Percentiles rank a stretch among this genome's conserved stretches.
phyloP scores from a whole-genome alignment of 2,888 invertebrate genomes.

The Hypolimnas misippus region DNA sequence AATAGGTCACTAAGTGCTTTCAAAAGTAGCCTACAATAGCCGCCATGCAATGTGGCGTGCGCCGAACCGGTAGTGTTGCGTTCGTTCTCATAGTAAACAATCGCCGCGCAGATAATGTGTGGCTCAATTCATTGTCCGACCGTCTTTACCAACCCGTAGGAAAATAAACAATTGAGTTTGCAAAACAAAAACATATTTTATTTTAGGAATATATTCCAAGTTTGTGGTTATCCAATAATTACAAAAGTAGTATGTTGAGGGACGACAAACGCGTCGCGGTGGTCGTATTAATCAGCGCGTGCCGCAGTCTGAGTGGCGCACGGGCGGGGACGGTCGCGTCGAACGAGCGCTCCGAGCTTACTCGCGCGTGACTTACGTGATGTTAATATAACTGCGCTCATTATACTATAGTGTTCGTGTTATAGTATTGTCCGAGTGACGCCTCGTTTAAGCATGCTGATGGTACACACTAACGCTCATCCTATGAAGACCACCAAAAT shows the following conservation, averaged over 20 bases:
- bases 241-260: constrained; percentile 17
- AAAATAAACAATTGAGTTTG: not conserved
- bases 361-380: constrained; percentile 65
- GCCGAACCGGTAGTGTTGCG: constrained; percentile 39
- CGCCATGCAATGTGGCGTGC: constrained; percentile 56
- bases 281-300: constrained; percentile 39
- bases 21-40: constrained; percentile 63
- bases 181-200: not conserved
- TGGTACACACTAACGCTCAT: constrained; percentile 84
- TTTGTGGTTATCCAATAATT: constrained; percentile 13
- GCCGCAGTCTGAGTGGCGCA: constrained; percentile 68
- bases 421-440: constrained; percentile 81
- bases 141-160: not conserved
- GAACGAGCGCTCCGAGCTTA: constrained; percentile 51
- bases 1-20: constrained; percentile 70
- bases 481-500: constrained; percentile 78
- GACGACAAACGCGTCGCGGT: constrained; percentile 36
- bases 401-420: constrained; percentile 75
- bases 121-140: constrained; percentile 53
- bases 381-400: constrained; percentile 72
- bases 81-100: constrained; percentile 70
- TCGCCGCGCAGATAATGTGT: constrained; percentile 51
- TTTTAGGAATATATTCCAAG: not conserved
- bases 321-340: constrained; percentile 65
- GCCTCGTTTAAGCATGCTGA: constrained; percentile 74